These are phyloP conservation scores for Lampris incognitus DNA, from an alignment of 2,113 vertebrate genomes.

Conservation along the genomic window DNA sequence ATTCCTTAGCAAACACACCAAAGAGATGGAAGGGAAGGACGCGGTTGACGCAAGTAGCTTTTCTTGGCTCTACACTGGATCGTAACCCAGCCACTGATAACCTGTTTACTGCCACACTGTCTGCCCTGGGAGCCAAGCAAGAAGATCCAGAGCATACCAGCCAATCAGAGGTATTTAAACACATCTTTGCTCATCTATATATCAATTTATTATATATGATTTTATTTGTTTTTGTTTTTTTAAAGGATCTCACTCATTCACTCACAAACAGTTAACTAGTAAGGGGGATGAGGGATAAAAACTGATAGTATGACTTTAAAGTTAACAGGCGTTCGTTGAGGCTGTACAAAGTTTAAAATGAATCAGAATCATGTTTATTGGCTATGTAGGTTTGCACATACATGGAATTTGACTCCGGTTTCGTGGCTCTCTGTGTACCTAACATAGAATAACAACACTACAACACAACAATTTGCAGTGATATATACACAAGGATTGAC, in stretches of 20 bases:
- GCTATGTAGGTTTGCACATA: too few relatives aligned
- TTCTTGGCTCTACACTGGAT: conserved; percentile 61
- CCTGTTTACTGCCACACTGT: not conserved
- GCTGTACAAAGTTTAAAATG: too few relatives aligned
- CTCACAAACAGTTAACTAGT: too few relatives aligned
- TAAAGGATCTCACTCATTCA: not conserved
- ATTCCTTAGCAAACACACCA: conserved; percentile 27
- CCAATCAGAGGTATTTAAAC: conserved; percentile 43
- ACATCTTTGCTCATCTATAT: not conserved
- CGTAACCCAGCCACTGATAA: not conserved
- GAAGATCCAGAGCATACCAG: conserved; percentile 9
- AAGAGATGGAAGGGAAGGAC: conserved; percentile 21
- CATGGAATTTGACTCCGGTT: too few relatives aligned
- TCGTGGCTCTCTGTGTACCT: too few relatives aligned
- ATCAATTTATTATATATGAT: not conserved
- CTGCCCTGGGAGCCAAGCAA: not conserved
- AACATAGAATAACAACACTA: too few relatives aligned
- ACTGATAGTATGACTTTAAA: too few relatives aligned
- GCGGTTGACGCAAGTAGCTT: not conserved
- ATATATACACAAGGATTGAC: too few relatives aligned
- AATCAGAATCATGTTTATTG: too few relatives aligned
- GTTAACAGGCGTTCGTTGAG: too few relatives aligned
- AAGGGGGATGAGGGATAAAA: too few relatives aligned
- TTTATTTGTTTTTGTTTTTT: not conserved
- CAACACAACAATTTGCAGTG: too few relatives aligned